phyloP scores from a whole-genome alignment of 2,113 vertebrate species.

The Archilochus colubris region DNA sequence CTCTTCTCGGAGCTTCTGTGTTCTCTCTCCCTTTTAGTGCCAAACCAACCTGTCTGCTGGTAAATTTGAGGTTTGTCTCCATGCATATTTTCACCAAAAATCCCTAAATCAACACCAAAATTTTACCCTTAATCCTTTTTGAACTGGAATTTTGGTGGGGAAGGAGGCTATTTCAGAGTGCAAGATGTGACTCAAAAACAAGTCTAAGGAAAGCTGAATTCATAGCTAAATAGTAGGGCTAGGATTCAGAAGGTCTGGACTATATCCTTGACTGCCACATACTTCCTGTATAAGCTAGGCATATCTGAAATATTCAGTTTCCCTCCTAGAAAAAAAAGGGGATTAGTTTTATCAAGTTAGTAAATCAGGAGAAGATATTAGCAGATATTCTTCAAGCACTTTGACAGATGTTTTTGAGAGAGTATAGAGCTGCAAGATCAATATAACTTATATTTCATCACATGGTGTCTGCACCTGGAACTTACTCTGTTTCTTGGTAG shows the following conservation, averaged over 20 bases:
- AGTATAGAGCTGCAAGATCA: not conserved
- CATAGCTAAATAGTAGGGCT: not conserved
- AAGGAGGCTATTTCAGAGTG: not conserved
- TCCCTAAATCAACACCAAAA: not conserved
- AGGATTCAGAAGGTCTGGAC: not conserved
- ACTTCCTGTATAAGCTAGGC: not conserved
- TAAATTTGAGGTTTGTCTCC: not conserved
- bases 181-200: not conserved
- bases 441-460: not conserved
- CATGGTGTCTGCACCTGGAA: not conserved
- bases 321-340: not conserved
- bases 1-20: not conserved
- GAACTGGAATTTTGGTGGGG: not conserved
- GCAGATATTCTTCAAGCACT: not conserved
- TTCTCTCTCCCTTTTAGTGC: not conserved
- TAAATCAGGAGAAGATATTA: constrained; percentile 15
- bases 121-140: not conserved
- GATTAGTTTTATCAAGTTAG: not conserved
- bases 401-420: not conserved
- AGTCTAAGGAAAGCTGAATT: not conserved
- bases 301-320: not conserved
- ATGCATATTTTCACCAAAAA: not conserved
- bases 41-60: not conserved
- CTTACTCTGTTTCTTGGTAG: not conserved
- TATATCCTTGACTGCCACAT: not conserved